Percentiles rank a stretch among this genome's conserved stretches.
phyloP scores from a whole-genome alignment of 2,888 invertebrate species.

The Coenonympha glycerion region DNA sequence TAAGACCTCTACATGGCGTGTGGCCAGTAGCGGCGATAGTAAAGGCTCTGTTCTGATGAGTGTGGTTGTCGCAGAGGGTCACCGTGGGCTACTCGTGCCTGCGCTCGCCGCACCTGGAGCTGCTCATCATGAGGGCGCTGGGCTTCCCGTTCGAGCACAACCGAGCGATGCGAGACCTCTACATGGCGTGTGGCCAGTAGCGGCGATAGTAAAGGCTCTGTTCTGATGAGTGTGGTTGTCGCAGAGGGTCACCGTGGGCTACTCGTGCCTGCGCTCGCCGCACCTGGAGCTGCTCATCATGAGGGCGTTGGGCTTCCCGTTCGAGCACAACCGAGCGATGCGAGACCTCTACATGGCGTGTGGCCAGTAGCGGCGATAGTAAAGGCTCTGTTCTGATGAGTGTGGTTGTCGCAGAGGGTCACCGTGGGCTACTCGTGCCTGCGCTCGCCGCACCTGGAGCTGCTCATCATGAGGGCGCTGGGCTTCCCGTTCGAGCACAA shows the following conservation, averaged over 20 bases:
- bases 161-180: too few species aligned
- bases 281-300: slow-evolving; percentile 55
- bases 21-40: too few species aligned
- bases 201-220: not conserved
- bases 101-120: too few species aligned
- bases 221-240: slow-evolving; percentile 6
- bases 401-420: slow-evolving; percentile 38
- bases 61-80: too few species aligned
- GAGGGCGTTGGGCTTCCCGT: slow-evolving; percentile 55
- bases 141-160: too few species aligned
- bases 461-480: slow-evolving; percentile 52
- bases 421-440: slow-evolving; percentile 57
- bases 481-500: slow-evolving; percentile 66
- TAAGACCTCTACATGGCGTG: too few species aligned
- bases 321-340: slow-evolving; percentile 56
- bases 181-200: too few species aligned
- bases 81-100: too few species aligned
- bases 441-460: slow-evolving; percentile 47
- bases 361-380: too few species aligned
- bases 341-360: too few species aligned
- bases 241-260: slow-evolving; percentile 50
- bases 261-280: slow-evolving; percentile 52
- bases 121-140: too few species aligned
- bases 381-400: not conserved
- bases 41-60: too few species aligned